phyloP scores from a whole-genome alignment of 2,888 invertebrate genomes.

The Cantharis rustica region DNA sequence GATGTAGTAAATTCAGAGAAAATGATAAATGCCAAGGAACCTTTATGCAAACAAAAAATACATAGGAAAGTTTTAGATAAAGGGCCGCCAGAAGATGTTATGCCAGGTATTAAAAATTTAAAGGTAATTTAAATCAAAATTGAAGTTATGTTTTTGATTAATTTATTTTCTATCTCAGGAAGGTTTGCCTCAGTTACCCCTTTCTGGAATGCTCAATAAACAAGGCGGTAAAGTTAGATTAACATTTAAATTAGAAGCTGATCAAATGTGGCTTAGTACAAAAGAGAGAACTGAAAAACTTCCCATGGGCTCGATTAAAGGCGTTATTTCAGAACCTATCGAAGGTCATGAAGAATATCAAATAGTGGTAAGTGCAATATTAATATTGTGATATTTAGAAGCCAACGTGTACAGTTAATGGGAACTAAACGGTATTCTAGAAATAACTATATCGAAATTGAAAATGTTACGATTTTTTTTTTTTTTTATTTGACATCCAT shows the following conservation, averaged over 20 bases:
- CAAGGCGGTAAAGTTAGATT: slow-evolving; percentile 87
- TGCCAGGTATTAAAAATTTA: slow-evolving; percentile 81
- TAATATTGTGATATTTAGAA: too few species aligned
- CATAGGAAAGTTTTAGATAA: slow-evolving; percentile 89
- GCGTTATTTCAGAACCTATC: slow-evolving; percentile 80
- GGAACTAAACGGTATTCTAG: too few species aligned
- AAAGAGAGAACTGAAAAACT: slow-evolving; percentile 92
- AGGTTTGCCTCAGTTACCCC: slow-evolving; percentile 76
- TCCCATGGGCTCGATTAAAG: slow-evolving; percentile 87
- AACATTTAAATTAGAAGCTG: slow-evolving; percentile 88
- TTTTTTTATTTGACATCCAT: too few species aligned
- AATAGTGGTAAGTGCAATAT: slow-evolving; percentile 68
- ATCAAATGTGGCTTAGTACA: slow-evolving; percentile 90
- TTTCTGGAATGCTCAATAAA: slow-evolving; percentile 90
- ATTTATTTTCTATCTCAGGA: slow-evolving; percentile 61
- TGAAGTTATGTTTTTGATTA: background rate
- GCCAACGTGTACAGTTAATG: too few species aligned
- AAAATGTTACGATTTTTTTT: too few species aligned
- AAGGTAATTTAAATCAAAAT: slow-evolving; percentile 60
- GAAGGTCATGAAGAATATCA: slow-evolving; percentile 90
- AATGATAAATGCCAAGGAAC: slow-evolving; percentile 68
- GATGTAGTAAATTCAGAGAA: slow-evolving; percentile 70
- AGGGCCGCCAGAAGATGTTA: slow-evolving; percentile 86
- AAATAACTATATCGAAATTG: too few species aligned
- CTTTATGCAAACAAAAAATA: slow-evolving; percentile 74